A percentile compares a stretch with the other conserved stretches of the same genome.
These are phyloP conservation scores for Hepsetus odoe DNA, from an alignment of 2,113 vertebrate species.

Conservation along the genomic window DNA sequence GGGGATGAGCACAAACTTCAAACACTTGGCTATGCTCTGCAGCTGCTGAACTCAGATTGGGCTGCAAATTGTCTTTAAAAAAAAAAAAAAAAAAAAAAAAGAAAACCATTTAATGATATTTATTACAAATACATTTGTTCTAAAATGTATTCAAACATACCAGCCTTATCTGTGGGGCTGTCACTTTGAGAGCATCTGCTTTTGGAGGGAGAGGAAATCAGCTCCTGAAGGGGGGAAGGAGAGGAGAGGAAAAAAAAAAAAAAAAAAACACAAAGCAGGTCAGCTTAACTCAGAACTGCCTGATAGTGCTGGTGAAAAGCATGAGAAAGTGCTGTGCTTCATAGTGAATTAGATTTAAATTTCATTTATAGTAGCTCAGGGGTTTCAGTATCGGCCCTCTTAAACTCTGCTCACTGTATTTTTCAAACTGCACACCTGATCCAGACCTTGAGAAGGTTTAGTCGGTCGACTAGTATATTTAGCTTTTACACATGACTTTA, in stretches of 20 bases:
- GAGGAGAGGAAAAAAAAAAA: too few relatives aligned
- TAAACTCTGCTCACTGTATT: too few relatives aligned
- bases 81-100: background rate
- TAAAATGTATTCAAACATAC: background rate
- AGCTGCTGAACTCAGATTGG: conserved; percentile 50
- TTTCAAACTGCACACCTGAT: too few relatives aligned
- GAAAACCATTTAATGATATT: background rate
- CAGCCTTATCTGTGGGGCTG: conserved; percentile 63
- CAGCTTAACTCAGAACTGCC: background rate
- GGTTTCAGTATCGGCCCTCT: too few relatives aligned
- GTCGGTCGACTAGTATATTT: too few relatives aligned
- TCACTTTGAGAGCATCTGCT: conserved; percentile 69
- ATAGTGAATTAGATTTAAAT: too few relatives aligned
- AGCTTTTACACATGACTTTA: too few relatives aligned
- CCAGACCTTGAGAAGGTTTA: too few relatives aligned
- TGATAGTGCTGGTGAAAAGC: background rate
- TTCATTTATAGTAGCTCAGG: too few relatives aligned
- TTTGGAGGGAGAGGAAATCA: conserved; percentile 73
- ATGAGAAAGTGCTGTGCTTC: too few relatives aligned
- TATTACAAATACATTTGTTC: background rate
- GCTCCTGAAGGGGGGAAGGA: too few relatives aligned
- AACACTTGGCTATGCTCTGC: conserved; percentile 71
- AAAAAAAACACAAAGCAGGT: conserved; percentile 26
- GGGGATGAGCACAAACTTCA: conserved; percentile 50
- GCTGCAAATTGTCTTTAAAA: conserved; percentile 46